Evolutionary conservation across 2,113 vertebrate genomes (phyloP).

Genomic region (Megalops atlanticus): DNA sequence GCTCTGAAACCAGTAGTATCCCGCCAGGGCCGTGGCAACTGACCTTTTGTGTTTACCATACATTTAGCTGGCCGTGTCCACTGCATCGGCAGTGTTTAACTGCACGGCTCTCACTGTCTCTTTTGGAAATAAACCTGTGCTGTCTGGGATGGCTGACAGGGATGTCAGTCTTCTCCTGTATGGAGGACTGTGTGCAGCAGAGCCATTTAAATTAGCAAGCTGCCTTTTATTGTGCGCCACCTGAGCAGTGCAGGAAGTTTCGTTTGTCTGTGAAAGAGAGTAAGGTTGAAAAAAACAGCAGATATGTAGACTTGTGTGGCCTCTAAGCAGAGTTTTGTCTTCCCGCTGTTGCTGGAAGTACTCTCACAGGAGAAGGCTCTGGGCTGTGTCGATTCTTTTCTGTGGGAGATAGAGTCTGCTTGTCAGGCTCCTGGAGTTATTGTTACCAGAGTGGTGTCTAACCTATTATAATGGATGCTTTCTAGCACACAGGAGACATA

Average conservation of each 20-base stretch:
- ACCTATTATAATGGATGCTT: conserved; percentile 25
- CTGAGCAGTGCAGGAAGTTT: background rate
- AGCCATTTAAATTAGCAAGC: background rate
- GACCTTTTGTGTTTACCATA: conserved; percentile 48
- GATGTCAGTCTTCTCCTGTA: background rate
- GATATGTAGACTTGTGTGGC: background rate
- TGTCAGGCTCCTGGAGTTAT: conserved; percentile 12
- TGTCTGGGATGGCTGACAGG: background rate
- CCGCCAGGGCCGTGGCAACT: conserved; percentile 41
- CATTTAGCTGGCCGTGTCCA: conserved; percentile 36
- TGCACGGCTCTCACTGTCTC: conserved; percentile 23
- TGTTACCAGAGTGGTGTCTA: background rate
- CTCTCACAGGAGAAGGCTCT: background rate
- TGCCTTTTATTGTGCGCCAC: background rate
- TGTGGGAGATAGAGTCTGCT: background rate
- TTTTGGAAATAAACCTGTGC: conserved; percentile 18
- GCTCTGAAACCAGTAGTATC: conserved; percentile 23
- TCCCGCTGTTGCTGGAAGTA: background rate
- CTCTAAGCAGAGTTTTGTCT: background rate
- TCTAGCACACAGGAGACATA: conserved; percentile 40
- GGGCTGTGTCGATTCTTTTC: background rate
- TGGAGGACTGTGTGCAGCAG: background rate
- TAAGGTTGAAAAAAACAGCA: conserved; percentile 2
- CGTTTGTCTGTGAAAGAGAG: conserved; percentile 19
- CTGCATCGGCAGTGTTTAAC: background rate